Base-by-base conservation (phyloP, 1,140 invertebrate species). In the Diorhabda sublineata region DNA sequence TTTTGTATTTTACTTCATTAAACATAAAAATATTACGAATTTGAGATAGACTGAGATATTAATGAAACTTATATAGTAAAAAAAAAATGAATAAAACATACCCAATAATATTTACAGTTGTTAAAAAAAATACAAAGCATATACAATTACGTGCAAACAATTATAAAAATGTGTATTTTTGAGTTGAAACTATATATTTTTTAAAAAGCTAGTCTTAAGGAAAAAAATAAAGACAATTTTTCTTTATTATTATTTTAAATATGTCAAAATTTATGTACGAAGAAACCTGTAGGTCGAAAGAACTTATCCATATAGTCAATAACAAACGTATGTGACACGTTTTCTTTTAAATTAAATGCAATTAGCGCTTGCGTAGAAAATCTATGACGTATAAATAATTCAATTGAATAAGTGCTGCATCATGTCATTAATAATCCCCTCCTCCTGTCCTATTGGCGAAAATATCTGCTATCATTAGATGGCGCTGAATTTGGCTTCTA, bases 41-140 rank as follows among this genome's bases (percentile, higher is more conserved):
- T 57, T 66, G 43, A 58, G 59, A 58, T 58, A 58, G 45, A 66
- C 26, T 58, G n/a, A 42, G 41, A 66, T 42, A 66, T 5, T 5
- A 66, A 44, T 41, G 26, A 8, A 58, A 41, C 59, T 58, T 47
- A 66, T 5, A 26, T 66, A 65, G 6, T 41, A 41, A 66, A 66
- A 11, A 66, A 11, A 11, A 58, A 59, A 45, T 42, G 56, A 43
- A 43, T 58, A 59, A 66, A 42, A 43, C 58, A 66, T 59, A 66
- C 56, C 41, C 42, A 66, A 66, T 5, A 57, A 66, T 66, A n/a
- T 66, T 58, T 47, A 66, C 52, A 65, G 41, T 66, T n/a, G 8
- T 43, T 62, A 42, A 7, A 58, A 59, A 57, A 58, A 45, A 59
- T 43, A 45, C 42, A 11, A 60, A 7, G 11, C 42, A 5, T 6